Evolutionary conservation across 1,140 invertebrate species (phyloP).

Genomic region (Harlomillsia oculata): DNA sequence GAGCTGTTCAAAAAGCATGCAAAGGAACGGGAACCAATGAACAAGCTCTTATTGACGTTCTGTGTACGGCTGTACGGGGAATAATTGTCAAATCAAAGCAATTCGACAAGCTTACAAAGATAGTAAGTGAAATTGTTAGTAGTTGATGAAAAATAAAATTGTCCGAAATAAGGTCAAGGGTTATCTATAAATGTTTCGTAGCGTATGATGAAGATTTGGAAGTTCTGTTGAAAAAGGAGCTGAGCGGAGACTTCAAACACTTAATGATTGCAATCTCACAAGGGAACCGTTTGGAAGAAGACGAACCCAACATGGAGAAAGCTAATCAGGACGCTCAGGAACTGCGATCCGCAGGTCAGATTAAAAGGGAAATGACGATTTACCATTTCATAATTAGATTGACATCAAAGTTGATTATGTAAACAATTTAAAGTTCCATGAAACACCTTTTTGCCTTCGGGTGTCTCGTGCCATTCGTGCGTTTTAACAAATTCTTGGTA

Average conservation of each 20-base stretch:
- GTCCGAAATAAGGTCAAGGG: neutral
- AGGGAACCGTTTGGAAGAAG: slow-evolving; percentile 39
- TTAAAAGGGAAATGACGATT: slow-evolving; percentile 3
- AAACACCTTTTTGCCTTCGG: neutral
- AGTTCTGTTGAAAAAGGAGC: slow-evolving; percentile 79
- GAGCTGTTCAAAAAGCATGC: slow-evolving; percentile 45
- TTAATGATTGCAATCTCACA: slow-evolving; percentile 72
- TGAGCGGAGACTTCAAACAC: slow-evolving; percentile 84
- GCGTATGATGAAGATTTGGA: slow-evolving; percentile 79
- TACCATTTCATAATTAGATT: slow-evolving; percentile 14
- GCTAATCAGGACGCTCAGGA: slow-evolving; percentile 40
- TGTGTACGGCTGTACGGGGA: slow-evolving; percentile 79
- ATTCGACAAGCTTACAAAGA: slow-evolving; percentile 71
- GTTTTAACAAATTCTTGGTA: neutral
- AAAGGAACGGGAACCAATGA: slow-evolving; percentile 47
- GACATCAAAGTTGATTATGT: neutral
- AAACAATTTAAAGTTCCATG: neutral
- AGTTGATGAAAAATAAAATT: neutral
- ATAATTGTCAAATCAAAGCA: slow-evolving; percentile 70
- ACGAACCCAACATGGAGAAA: slow-evolving; percentile 35
- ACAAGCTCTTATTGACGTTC: slow-evolving; percentile 73
- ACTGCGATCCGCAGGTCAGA: slow-evolving; percentile 33
- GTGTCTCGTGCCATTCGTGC: too few species aligned
- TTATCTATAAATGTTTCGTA: slow-evolving; percentile 38
- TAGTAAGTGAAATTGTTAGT: slow-evolving; percentile 48